phyloP scores from a whole-genome alignment of 2,113 vertebrate genomes.

The Anser cygnoides region DNA sequence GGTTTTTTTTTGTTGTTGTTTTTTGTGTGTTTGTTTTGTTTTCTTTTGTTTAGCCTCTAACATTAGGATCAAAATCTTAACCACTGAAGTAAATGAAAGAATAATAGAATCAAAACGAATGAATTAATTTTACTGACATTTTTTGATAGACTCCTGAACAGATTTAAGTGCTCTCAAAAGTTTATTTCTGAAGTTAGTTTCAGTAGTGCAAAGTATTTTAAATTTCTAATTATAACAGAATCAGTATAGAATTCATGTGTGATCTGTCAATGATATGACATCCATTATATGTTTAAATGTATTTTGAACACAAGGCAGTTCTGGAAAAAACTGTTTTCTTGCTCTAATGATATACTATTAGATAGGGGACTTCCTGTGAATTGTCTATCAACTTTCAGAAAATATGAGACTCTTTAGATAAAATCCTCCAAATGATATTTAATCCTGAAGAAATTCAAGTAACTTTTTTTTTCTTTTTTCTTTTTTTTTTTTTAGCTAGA shows the following conservation, averaged over 20 bases:
- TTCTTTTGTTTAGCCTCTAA: not conserved
- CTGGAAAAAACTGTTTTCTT: not conserved
- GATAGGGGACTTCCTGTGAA: not conserved
- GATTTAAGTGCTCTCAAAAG: not conserved
- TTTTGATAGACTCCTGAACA: not conserved
- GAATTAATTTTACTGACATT: not conserved
- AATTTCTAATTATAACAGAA: not conserved
- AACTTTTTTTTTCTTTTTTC: not conserved
- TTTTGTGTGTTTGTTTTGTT: too few species aligned
- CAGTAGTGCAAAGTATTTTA: not conserved
- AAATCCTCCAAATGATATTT: not conserved
- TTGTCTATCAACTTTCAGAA: not conserved
- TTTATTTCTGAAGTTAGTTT: not conserved
- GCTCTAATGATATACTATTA: not conserved
- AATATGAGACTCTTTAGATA: not conserved
- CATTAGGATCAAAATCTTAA: not conserved
- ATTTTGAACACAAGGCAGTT: not conserved
- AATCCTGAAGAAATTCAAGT: not conserved
- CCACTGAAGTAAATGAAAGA: not conserved
- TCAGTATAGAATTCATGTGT: not conserved
- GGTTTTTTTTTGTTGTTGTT: not conserved
- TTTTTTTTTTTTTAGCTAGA: not conserved
- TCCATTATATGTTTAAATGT: not conserved
- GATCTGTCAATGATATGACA: not conserved
- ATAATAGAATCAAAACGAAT: not conserved